Evolutionary conservation across 2,797 vertebrate genomes (phyloP), one percentile per base, ranked within the genome.

Genomic region (Lepilemur ruficaudatus): DNA sequence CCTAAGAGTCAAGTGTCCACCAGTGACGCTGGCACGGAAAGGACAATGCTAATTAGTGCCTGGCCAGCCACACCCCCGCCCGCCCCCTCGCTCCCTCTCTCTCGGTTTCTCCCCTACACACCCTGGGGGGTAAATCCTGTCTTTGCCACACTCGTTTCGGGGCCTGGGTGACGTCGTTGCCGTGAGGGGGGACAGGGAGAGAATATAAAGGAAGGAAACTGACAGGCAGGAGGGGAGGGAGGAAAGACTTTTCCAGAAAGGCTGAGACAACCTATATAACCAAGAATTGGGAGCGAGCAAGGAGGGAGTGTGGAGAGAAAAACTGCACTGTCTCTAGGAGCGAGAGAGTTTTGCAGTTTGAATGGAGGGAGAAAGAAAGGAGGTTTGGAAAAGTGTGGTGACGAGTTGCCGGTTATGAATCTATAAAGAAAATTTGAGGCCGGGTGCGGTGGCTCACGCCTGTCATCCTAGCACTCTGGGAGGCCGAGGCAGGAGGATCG

Each of bases 1-100:
- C 23, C 32, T 20, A 15, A 0, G 1, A 73, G 43, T 20, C 35
- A 48, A 50, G 65, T 59, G 70, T 46, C 84, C 78, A 35, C 38
- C 15, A 94, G 35, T 1, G 32, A 10, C n/a, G 3, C 67, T 85
- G n/a, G n/a, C 8, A 0, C 20, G 32, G 32, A 41, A 78, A n/a
- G 67, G 30, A 4, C 50, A 32, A 2, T 23, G 3, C 17, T n/a
- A 12, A 1, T 65, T 15, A 5, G 1, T 15, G 30, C 4, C 0
- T 22, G 10, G 6, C 69, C 20, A 0, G 32, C n/a, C 46, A 4
- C 7, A 2, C 8, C 23, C 9, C 15, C 17, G 11, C 50, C 28
- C 8, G 1, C 9, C 25, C 25, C 57, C 50, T 50, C 7, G 5
- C 18, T 32, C n/a, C 28, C 46, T 22, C 20, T 14, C 6, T 50